These are phyloP conservation scores for Mactra quadrangularis DNA, from an alignment of 1,140 invertebrate genomes.

Conservation along the genomic window DNA sequence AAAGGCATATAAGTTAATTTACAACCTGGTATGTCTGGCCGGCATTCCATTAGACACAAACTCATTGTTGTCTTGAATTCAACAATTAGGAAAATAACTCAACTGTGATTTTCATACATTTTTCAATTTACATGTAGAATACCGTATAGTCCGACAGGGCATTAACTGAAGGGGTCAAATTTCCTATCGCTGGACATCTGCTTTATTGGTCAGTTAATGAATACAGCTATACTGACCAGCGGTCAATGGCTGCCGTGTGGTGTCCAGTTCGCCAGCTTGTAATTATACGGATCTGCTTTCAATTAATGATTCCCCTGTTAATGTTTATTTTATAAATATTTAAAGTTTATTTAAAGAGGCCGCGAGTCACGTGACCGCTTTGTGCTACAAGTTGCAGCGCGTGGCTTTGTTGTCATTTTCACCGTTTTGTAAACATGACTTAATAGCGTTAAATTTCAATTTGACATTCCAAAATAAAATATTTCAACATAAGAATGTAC, in stretches of 20 bases:
- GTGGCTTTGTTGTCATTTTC: constrained; percentile 34
- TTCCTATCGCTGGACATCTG: constrained; percentile 30
- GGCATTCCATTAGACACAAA: too few relatives aligned
- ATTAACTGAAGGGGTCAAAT: not conserved
- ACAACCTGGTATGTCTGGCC: too few relatives aligned
- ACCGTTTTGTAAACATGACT: constrained; percentile 46
- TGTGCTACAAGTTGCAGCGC: constrained; percentile 36
- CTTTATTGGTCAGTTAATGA: constrained; percentile 14
- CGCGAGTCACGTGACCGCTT: constrained; percentile 16
- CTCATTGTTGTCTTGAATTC: too few relatives aligned
- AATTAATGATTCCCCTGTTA: constrained; percentile 44
- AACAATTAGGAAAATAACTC: too few relatives aligned
- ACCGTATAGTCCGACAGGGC: too few relatives aligned
- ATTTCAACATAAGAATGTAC: too few relatives aligned
- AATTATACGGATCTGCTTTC: constrained; percentile 43
- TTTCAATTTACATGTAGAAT: too few relatives aligned
- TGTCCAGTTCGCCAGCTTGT: not conserved
- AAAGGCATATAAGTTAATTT: too few relatives aligned
- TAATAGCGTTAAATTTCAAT: constrained; percentile 5
- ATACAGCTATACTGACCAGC: constrained; percentile 3
- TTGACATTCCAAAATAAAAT: constrained; percentile 11
- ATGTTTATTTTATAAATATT: constrained; percentile 62
- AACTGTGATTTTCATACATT: too few relatives aligned
- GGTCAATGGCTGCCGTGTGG: constrained; percentile 20
- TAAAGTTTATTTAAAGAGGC: constrained; percentile 56